Percentiles rank a stretch among this genome's conserved stretches.
Conservation (phyloP, 2,888 invertebrate genomes). For the Tenthredo scrophulariae region DNA sequence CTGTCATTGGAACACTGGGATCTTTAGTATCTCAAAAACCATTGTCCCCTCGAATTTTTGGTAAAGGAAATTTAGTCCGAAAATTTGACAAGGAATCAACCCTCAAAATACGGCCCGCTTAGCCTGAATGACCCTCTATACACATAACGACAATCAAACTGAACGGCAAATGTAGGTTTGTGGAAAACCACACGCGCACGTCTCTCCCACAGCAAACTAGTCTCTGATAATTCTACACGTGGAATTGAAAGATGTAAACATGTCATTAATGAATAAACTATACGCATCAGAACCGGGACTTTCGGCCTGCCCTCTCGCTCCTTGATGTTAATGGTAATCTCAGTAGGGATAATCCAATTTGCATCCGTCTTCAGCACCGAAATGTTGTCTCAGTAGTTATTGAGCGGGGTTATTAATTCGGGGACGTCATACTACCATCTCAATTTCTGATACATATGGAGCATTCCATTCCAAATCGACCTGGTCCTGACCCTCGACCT, state of each 20-base stretch:
- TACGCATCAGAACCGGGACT: neutral
- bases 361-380: neutral
- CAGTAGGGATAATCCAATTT: neutral
- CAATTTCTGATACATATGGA: too few relatives aligned
- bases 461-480: too few relatives aligned
- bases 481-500: too few relatives aligned
- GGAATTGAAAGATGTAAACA: neutral
- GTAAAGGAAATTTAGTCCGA: too few relatives aligned
- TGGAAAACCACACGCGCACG: neutral
- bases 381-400: conserved; percentile 19
- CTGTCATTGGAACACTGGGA: too few relatives aligned
- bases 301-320: neutral
- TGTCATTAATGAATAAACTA: neutral
- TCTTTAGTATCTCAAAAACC: too few relatives aligned
- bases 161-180: neutral
- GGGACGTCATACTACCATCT: neutral
- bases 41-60: too few relatives aligned
- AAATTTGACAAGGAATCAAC: too few relatives aligned
- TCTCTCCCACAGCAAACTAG: neutral
- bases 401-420: neutral
- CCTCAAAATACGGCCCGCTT: too few relatives aligned
- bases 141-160: neutral
- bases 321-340: neutral
- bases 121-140: neutral
- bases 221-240: neutral